Conservation (phyloP, 2,113 vertebrate genomes). For the Morone saxatilis region DNA sequence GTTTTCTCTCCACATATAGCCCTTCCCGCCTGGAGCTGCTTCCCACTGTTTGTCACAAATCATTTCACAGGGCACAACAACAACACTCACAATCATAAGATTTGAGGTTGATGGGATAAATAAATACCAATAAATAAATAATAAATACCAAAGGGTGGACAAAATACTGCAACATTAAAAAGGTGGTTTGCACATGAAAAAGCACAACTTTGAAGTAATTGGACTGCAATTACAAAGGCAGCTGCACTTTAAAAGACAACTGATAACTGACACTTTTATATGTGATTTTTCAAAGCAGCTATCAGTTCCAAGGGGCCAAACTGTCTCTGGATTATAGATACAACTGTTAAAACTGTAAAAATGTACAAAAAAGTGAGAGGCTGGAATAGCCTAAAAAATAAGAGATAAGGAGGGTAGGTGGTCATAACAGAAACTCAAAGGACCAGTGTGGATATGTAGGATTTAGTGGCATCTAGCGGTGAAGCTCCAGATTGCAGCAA, state of each 20-base stretch:
- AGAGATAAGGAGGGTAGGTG: no score
- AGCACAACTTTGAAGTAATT: conserved; percentile 6
- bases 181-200: background rate
- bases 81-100: background rate
- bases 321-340: background rate
- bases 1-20: conserved; percentile 11
- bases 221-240: conserved; percentile 8
- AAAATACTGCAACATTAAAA: conserved; percentile 23
- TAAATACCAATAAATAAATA: background rate
- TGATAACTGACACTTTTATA: background rate
- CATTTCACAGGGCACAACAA: background rate
- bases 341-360: background rate
- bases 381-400: background rate
- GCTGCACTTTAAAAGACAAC: conserved; percentile 10
- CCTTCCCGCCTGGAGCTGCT: background rate
- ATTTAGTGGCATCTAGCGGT: no score
- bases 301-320: background rate
- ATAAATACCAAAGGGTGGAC: conserved; percentile 12
- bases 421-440: background rate
- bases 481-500: no score
- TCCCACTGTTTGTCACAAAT: conserved; percentile 19
- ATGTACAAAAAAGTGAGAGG: background rate
- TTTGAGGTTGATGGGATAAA: background rate
- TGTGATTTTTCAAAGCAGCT: background rate
- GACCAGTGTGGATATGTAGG: no score